A percentile compares a stretch with the other conserved stretches of the same genome.
These are phyloP conservation scores for Acridotheres tristis DNA, from an alignment of 2,797 vertebrate species.

Conservation along the genomic window DNA sequence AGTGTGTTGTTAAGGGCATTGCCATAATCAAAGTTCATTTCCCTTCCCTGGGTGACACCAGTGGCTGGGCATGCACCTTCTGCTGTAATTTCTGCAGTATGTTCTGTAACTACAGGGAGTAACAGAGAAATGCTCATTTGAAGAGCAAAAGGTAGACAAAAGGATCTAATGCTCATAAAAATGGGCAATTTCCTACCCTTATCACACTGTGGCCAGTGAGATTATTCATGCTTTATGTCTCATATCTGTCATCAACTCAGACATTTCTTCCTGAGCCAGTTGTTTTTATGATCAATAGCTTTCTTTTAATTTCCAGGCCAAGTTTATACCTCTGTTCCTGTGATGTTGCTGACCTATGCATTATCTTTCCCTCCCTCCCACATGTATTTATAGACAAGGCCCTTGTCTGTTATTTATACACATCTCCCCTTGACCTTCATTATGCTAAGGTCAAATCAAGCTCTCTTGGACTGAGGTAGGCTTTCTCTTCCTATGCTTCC, in stretches of 20 bases:
- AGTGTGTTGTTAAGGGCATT: background rate
- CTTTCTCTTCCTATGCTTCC: background rate
- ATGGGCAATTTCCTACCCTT: background rate
- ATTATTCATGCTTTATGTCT: background rate
- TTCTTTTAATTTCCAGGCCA: background rate
- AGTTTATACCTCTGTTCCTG: background rate
- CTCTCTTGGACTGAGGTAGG: background rate
- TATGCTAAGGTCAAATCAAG: background rate
- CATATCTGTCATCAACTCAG: background rate
- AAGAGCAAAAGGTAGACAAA: background rate
- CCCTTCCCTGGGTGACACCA: background rate
- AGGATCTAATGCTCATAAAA: background rate
- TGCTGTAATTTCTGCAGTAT: background rate
- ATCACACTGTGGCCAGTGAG: background rate
- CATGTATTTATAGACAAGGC: background rate
- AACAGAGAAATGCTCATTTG: background rate
- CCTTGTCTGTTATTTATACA: background rate
- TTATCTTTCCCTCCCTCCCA: background rate
- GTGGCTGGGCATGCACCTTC: rapidly evolving
- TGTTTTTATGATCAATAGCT: background rate
- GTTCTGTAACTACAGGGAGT: background rate
- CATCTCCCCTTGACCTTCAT: background rate
- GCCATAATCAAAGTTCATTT: background rate
- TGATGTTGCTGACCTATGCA: background rate
- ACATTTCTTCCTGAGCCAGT: background rate